These are phyloP conservation scores for Zaprionus ghesquierei DNA, from an alignment of 1,140 invertebrate species.

Conservation along the genomic window DNA sequence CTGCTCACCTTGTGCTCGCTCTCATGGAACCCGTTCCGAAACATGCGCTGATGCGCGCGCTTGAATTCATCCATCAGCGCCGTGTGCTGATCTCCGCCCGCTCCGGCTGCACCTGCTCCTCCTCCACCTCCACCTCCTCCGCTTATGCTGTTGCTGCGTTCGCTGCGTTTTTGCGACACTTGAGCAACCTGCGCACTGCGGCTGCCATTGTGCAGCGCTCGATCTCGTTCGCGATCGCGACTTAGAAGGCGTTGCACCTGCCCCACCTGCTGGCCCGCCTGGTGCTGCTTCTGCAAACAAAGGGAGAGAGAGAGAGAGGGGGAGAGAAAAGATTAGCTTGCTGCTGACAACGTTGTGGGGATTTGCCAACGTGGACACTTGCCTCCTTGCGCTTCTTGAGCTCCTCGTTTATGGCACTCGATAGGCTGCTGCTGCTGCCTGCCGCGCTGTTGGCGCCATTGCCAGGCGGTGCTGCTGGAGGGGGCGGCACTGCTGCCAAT, in stretches of 20 bases:
- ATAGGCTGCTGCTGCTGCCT: conserved; percentile 59
- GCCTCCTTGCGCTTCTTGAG: conserved; percentile 85
- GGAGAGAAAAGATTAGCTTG: neutral
- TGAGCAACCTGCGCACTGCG: conserved; percentile 33
- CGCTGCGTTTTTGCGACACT: conserved; percentile 60
- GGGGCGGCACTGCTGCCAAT: conserved; percentile 1
- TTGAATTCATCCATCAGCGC: conserved; percentile 94
- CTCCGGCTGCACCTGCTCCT: conserved; percentile 41
- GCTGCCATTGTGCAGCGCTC: conserved; percentile 40
- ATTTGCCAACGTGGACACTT: conserved; percentile 18
- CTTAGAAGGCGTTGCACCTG: neutral
- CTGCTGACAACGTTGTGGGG: neutral
- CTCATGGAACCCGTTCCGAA: conserved; percentile 84
- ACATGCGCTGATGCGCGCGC: conserved; percentile 92
- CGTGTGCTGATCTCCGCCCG: conserved; percentile 86
- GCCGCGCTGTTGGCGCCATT: neutral
- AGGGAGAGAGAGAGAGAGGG: neutral
- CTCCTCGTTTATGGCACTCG: conserved; percentile 85
- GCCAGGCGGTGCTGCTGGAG: conserved; percentile 35
- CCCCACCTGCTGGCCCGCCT: conserved; percentile 8
- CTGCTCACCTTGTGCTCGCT: conserved; percentile 79
- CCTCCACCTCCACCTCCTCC: conserved; percentile 8
- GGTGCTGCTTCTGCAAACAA: conserved; percentile 8
- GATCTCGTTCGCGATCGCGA: neutral
- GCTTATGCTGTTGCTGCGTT: conserved; percentile 33